phyloP scores from a whole-genome alignment of 2,888 invertebrate genomes.

The Agrotis puta region DNA sequence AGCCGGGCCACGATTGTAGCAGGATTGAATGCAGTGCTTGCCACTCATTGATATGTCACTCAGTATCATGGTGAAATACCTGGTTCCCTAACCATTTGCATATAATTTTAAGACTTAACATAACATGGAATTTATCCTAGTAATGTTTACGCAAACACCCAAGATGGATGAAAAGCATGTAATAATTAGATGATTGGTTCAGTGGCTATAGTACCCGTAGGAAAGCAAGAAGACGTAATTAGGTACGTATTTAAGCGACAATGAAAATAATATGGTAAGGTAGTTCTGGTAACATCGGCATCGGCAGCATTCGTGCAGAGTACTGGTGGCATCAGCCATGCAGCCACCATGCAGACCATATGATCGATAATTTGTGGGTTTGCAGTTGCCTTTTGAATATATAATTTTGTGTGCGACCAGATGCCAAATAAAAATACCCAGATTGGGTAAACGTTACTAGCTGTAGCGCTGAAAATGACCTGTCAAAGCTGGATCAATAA shows the following conservation, averaged over 20 bases:
- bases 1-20: constrained; percentile 18
- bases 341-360: too few species aligned
- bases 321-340: not conserved
- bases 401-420: not conserved
- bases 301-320: not conserved
- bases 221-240: constrained; percentile 3
- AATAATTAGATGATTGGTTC: not conserved
- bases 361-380: too few species aligned
- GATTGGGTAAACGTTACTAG: not conserved
- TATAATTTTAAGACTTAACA: too few species aligned
- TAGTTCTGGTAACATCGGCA: not conserved
- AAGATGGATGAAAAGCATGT: not conserved
- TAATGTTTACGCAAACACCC: not conserved
- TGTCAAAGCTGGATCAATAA: constrained; percentile 1
- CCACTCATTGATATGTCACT: not conserved
- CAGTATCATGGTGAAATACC: too few species aligned
- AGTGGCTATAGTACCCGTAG: not conserved
- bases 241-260: not conserved
- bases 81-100: too few species aligned
- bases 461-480: not conserved
- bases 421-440: not conserved
- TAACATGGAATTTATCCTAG: too few species aligned
- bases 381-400: not conserved
- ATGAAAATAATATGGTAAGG: constrained; percentile 6
- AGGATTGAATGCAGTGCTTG: not conserved